These are phyloP conservation scores for Ips typographus DNA, from an alignment of 1,140 invertebrate species.

Conservation along the genomic window DNA sequence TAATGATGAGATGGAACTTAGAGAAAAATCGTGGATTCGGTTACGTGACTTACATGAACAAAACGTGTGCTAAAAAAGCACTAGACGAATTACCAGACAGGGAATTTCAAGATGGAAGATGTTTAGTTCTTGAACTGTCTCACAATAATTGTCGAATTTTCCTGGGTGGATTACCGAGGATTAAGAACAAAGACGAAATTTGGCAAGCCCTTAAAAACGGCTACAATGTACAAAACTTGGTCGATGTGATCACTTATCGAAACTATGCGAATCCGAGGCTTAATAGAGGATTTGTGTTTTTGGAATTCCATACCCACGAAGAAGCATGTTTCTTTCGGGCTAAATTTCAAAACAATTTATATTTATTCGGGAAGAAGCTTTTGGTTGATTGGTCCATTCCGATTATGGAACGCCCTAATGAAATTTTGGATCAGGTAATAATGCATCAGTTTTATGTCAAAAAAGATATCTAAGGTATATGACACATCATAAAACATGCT, in stretches of 20 bases:
- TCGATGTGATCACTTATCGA: slow-evolving; percentile 76
- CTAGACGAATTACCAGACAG: slow-evolving; percentile 1
- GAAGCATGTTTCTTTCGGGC: slow-evolving; percentile 76
- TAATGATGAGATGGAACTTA: slow-evolving; percentile 27
- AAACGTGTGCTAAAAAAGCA: slow-evolving; percentile 16
- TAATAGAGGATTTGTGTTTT: slow-evolving; percentile 77
- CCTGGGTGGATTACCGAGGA: slow-evolving; percentile 75
- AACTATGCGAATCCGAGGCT: slow-evolving; percentile 12
- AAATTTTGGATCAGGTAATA: slow-evolving; percentile 9
- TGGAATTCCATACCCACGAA: slow-evolving; percentile 79
- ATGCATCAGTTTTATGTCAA: neutral
- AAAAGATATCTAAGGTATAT: too few relatives aligned
- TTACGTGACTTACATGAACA: slow-evolving; percentile 36
- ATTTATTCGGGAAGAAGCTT: slow-evolving; percentile 18
- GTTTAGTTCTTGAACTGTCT: slow-evolving; percentile 20
- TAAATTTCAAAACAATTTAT: slow-evolving; percentile 24
- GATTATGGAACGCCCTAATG: slow-evolving; percentile 3
- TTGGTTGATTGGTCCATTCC: slow-evolving; percentile 39
- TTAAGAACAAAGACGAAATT: slow-evolving; percentile 70
- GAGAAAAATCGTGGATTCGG: slow-evolving; percentile 32
- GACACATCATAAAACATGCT: too few relatives aligned
- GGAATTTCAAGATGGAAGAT: slow-evolving; percentile 2
- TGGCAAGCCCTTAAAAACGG: slow-evolving; percentile 63
- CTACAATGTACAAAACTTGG: slow-evolving; percentile 57
- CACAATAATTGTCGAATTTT: slow-evolving; percentile 78